phyloP scores from a whole-genome alignment of 1,140 invertebrate species.

The Tetramorium parvispinum region DNA sequence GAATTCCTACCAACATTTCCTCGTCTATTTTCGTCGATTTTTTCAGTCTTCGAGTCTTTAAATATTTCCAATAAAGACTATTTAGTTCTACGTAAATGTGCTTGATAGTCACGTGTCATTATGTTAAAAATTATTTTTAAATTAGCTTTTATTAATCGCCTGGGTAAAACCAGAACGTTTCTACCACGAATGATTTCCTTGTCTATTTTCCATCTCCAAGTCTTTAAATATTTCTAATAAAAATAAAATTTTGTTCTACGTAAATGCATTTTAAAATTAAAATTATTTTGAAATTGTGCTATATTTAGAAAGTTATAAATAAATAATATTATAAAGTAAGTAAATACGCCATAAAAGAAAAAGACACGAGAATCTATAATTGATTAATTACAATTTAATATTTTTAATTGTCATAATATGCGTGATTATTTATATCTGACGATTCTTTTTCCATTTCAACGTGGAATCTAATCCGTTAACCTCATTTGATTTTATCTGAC shows the following conservation, averaged over 20 bases:
- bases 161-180: too few relatives aligned
- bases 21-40: neutral
- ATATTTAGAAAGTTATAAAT: neutral
- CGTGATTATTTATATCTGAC: neutral
- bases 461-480: conserved; percentile 21
- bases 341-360: neutral
- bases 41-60: neutral
- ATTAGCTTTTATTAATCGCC: neutral
- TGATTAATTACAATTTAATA: neutral
- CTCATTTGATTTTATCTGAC: conserved; percentile 40
- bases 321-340: neutral
- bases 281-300: neutral
- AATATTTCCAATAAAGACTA: neutral
- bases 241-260: neutral
- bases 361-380: neutral
- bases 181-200: neutral
- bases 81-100: neutral
- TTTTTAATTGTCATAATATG: neutral
- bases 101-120: neutral
- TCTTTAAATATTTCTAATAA: neutral
- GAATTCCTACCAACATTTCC: neutral
- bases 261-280: neutral
- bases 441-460: conserved; percentile 7
- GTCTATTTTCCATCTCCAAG: neutral
- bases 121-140: neutral